Base-by-base conservation (phyloP, 2,888 invertebrate species). In the Dryocosmus kuriphilus region DNA sequence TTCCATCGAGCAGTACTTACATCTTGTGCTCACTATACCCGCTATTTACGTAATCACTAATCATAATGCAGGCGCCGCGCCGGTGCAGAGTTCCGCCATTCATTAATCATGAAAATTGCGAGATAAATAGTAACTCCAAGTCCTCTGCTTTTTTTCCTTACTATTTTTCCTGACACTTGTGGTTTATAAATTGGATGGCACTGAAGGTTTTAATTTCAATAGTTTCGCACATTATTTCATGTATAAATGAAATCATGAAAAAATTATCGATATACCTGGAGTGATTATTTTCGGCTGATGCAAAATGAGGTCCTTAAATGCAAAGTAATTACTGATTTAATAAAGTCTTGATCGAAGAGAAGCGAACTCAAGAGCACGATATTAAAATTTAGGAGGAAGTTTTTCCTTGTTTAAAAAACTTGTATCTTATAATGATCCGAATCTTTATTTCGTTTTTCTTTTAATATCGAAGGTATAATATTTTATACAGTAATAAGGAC, bases 21-120 rank as follows among this genome's bases (percentile, higher is more conserved):
- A 19, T 46, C 27, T 46, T 32, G 7, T 27, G 63, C 38, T 22
- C n/a, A 41, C 41, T 27, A 7, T 2, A 67, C 46, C 27, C 19
- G 8, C 27, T 67, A 67, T 67, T 67, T n/a, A 67, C 24, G 22
- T 46, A 67, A 67, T 67, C 67, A 46, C 46, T 46, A 67, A 67
- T 67, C 41, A 46, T 27, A 67, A 46, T 38, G 24, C 9, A 24
- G 16, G 16, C 24, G 27, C 41, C n/a, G 16, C 14, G 16, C 35
- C n/a, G 22, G 24, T 65, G 38, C 38, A 38, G 6, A 65, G 38
- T 38, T 38, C 16, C 11, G 67, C 27, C 6, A 38, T 8, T 46
- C 16, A 41, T 67, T 67, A 27, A 67, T 67, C 41, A 67, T 27
- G 7, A n/a, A 67, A 67, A 67, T 67, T 46, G 41, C 46, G 24